Evolutionary conservation across 2,113 vertebrate species (phyloP).

Genomic region (Morone chrysops): DNA sequence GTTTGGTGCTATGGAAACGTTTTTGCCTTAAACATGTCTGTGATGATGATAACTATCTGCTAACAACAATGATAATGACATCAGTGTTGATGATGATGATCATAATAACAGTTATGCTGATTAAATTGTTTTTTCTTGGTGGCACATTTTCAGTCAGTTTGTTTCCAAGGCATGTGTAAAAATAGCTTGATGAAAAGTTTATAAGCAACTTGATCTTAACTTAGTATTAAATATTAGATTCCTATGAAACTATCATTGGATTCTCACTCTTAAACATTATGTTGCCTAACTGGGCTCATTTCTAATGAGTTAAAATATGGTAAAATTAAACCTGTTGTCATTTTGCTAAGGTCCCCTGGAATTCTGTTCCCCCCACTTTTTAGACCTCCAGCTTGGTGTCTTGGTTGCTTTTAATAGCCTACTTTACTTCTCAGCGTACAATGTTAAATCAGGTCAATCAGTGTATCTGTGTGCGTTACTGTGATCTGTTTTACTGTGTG

Average conservation of each 20-base stretch:
- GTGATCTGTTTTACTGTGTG: conserved; percentile 12
- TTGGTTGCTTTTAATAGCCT: background rate
- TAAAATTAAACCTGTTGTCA: background rate
- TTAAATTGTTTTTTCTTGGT: conserved; percentile 12
- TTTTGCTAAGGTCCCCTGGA: background rate
- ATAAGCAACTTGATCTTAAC: background rate
- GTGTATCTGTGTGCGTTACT: background rate
- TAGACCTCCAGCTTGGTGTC: background rate
- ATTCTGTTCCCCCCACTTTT: background rate
- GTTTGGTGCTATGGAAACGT: background rate
- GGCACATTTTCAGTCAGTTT: background rate
- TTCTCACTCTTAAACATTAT: background rate
- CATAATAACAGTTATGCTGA: conserved; percentile 17
- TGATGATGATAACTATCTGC: conserved; percentile 31
- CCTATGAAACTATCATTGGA: background rate
- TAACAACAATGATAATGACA: conserved; percentile 13
- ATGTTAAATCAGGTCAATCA: conserved; percentile 44
- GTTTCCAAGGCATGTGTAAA: background rate
- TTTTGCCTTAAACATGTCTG: conserved; percentile 15
- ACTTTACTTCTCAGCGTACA: background rate
- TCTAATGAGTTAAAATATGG: background rate
- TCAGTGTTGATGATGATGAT: conserved; percentile 11
- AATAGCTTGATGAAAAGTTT: background rate
- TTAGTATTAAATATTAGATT: background rate
- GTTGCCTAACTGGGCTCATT: background rate